Conservation (phyloP, 2,797 vertebrate genomes). For the Pogonophryne albipinna region DNA sequence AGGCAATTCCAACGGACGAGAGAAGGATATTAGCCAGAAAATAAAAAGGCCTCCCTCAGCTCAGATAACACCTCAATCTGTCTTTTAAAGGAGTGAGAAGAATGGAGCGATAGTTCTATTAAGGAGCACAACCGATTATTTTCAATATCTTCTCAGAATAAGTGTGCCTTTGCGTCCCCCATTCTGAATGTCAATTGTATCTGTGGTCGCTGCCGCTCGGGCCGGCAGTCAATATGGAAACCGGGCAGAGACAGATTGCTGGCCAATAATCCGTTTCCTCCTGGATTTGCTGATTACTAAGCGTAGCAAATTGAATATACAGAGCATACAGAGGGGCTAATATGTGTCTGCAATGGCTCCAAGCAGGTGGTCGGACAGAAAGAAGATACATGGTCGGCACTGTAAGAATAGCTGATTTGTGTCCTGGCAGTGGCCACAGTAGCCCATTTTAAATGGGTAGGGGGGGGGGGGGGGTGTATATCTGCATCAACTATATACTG, state of each 20-base stretch:
- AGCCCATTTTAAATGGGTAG: no score
- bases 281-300: constrained; percentile 47
- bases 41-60: constrained; percentile 64
- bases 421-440: neutral
- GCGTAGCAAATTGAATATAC: constrained; percentile 17
- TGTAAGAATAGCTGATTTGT: constrained; percentile 29
- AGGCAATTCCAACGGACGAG: constrained; percentile 37
- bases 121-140: constrained; percentile 42
- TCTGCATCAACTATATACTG: no score
- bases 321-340: constrained; percentile 26
- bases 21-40: constrained; percentile 60
- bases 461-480: no score
- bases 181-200: constrained; percentile 52
- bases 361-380: constrained; percentile 2
- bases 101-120: constrained; percentile 51
- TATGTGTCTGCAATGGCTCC: constrained; percentile 13
- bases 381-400: neutral
- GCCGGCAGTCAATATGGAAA: constrained; percentile 35
- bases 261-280: constrained; percentile 41
- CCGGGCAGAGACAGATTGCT: constrained; percentile 34
- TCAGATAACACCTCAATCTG: constrained; percentile 72
- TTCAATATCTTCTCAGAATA: constrained; percentile 40
- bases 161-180: constrained; percentile 24
- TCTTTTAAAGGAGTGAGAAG: constrained; percentile 55
- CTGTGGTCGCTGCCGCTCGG: constrained; percentile 18